Base-by-base conservation (phyloP, 1,140 invertebrate species). In the Zelostemma sp. region DNA sequence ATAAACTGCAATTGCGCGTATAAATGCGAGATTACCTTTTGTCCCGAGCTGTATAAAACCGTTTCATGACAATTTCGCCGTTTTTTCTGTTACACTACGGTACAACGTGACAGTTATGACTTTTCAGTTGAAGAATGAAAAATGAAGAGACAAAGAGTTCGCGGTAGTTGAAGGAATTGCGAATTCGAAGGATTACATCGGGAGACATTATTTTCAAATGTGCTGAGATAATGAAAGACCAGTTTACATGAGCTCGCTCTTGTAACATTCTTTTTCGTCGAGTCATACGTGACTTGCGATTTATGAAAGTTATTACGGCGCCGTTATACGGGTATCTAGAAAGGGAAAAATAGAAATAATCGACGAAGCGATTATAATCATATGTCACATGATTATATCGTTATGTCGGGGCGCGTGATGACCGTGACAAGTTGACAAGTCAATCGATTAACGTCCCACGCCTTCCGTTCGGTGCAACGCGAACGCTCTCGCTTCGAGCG, bases 401-500 rank as follows among this genome's bases (percentile, higher is more conserved):
- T 58, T 47, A 51, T 16, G 65, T 71, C 62, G 49, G 57, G 63
- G 58, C 59, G 60, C 49, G 56, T 48, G 56, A 51, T 43, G 63
- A n/a, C 54, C 63, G 68, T 67, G 63, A 67, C 63, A 53, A 60
- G 63, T 49, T 72, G 68, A 72, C 63, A 67, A 66, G 68, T 66
- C 68, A 66, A 71, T 71, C 68, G 63, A 71, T 71, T 71, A 71
- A 66, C 63, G 16, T 14, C 68, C 62, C 54, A 70, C 68, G 68
- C 62, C 56, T 28, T 45, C 19, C 48, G 56, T 48, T 48, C 40
- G 41, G 31, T 60, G n/a, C 41, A 56, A 50, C 6, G n/a, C 9
- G 33, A 40, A 33, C 45, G 35, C 28, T 61, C 45, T 64, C 59
- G 56, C 55, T 64, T 57, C 51, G 41, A 57, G 46, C 35, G 15